Evolutionary conservation across 53 echinoderm and acorn worm species (phyloP).

Genomic region (Mesocentrotus franciscanus): DNA sequence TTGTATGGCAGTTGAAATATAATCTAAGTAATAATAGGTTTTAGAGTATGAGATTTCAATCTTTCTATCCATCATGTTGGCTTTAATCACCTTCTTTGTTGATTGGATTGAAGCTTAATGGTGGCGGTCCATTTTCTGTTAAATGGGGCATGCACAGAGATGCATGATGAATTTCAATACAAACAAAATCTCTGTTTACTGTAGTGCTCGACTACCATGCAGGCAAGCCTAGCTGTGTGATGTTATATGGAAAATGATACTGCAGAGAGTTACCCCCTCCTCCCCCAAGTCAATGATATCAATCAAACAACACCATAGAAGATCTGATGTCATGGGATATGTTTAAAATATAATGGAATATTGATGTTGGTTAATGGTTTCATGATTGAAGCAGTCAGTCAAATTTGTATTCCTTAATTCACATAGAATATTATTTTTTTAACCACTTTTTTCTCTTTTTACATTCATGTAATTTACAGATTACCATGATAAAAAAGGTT

Average conservation of each 20-base stretch:
- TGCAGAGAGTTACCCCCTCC: neutral
- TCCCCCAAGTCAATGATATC: neutral
- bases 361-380: neutral
- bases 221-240: constrained; percentile 1
- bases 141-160: constrained; percentile 35
- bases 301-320: neutral
- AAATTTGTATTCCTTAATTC: no score
- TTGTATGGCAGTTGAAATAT: neutral
- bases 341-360: neutral
- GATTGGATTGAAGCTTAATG: neutral
- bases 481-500: neutral
- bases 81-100: neutral
- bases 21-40: neutral
- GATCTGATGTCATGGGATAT: neutral
- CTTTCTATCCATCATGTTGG: constrained; percentile 30
- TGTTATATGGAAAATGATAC: neutral
- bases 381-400: neutral
- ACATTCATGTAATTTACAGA: no score
- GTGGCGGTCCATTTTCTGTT: constrained; percentile 48
- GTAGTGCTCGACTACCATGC: neutral
- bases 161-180: constrained; percentile 51
- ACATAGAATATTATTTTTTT: neutral
- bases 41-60: neutral
- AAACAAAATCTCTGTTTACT: constrained; percentile 43
- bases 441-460: neutral